Percentiles rank a stretch among this genome's conserved stretches.
phyloP scores from a whole-genome alignment of 2,888 invertebrate species.

The Achlya flavicornis region DNA sequence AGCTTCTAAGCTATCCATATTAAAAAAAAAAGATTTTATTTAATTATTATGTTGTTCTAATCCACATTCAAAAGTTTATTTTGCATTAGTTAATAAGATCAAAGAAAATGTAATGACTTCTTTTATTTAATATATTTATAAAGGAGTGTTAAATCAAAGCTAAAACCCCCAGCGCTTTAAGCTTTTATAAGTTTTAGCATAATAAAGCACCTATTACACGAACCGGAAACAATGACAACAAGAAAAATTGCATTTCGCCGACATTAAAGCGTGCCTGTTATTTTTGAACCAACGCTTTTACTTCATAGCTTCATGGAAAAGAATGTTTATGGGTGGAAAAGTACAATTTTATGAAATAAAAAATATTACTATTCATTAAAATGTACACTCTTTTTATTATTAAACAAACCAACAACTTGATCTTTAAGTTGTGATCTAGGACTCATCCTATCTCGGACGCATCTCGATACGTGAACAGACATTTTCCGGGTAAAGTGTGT shows the following conservation, averaged over 20 bases:
- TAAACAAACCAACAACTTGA: too few species aligned
- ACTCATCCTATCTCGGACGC: too few species aligned
- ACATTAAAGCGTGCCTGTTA: background rate
- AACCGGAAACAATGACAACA: conserved; percentile 6
- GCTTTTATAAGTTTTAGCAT: conserved; percentile 17
- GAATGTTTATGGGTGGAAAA: background rate
- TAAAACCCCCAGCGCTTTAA: conserved; percentile 9
- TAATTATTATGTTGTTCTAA: too few species aligned
- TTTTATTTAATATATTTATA: background rate
- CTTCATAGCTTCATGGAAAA: background rate
- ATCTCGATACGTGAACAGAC: too few species aligned
- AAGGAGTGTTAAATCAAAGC: background rate
- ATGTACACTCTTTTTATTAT: too few species aligned
- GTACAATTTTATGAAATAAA: background rate
- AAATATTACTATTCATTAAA: too few species aligned
- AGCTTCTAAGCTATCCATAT: too few species aligned
- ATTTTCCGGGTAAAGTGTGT: too few species aligned
- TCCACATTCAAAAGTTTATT: too few species aligned
- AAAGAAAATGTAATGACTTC: too few species aligned
- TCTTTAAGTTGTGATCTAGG: too few species aligned
- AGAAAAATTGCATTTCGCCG: conserved; percentile 2
- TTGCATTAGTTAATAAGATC: background rate
- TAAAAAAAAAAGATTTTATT: too few species aligned
- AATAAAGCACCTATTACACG: conserved; percentile 15
- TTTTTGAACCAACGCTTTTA: background rate